Base-by-base conservation (phyloP, 2,797 vertebrate genomes). In the Salarias fasciatus region DNA sequence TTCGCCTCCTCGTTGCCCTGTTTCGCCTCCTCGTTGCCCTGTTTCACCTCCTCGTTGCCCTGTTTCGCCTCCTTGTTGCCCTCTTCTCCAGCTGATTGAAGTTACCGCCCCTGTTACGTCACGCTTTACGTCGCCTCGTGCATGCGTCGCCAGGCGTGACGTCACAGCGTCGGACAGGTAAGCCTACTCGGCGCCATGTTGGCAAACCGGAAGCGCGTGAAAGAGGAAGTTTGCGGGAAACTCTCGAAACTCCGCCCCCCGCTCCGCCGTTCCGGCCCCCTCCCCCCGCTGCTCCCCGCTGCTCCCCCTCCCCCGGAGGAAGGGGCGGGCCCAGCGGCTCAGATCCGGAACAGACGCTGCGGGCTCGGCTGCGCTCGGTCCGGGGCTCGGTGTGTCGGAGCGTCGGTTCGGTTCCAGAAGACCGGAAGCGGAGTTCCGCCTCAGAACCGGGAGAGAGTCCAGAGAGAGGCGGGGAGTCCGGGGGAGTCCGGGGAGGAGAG, bases 131-230 rank as follows among this genome's bases (percentile, higher is more conserved):
- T 3, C 18, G 24, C 18, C 18, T 3, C 18, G 3, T 18, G 18
- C 18, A n/a, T n/a, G n/a, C n/a, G n/a, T n/a, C n/a, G n/a, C n/a
- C n/a, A n/a, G n/a, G 5, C 44, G 77, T 88, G 76, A 89, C 84
- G 76, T 57, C 4, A 48, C 52, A 1, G 29, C 89, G 89, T 91
- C 80, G 61, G 91, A 90, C 90, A 91, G 86, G 86, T 88, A 86
- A 92, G 43, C 84, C 87, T 89, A 92, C 89, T 80, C 75, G 83
- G 83, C 86, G 83, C 85, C 88, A 86, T 88, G 82, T 86, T 84
- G 83, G 82, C 87, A 77, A 56, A 83, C 42, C 89, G 92, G 91
- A 93, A 92, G 87, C 84, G 69, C 65, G 73, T 14, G 69, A 60
- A 83, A 53, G 78, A 58, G 51, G 40, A 49, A 54, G 60, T 77